phyloP scores from a whole-genome alignment of 92 coral and sea anemone species.

The Phenganax subtilis region DNA sequence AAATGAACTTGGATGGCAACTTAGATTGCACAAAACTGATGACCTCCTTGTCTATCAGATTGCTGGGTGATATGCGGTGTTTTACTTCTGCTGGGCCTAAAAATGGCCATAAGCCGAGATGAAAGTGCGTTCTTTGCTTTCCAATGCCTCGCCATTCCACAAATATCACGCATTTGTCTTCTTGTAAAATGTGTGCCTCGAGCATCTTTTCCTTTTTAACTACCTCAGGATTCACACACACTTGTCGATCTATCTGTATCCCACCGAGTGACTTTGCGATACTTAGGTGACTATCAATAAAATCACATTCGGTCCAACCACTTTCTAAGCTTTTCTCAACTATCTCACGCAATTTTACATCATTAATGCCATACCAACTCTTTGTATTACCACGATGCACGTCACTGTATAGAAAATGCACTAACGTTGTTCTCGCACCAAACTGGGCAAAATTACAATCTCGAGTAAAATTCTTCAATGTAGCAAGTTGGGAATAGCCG shows the following conservation, averaged over 20 bases:
- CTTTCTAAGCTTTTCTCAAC: not conserved
- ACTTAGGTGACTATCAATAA: conserved; percentile 23
- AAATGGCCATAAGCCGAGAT: conserved; percentile 27
- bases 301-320: conserved; percentile 37
- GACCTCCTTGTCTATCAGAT: conserved; percentile 53
- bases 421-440: conserved; percentile 49
- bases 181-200: not conserved
- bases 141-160: conserved; percentile 40
- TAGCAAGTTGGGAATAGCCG: conserved; percentile 58
- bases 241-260: conserved; percentile 13
- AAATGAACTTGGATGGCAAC: conserved; percentile 53
- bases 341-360: conserved; percentile 6
- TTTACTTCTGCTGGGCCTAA: conserved; percentile 58
- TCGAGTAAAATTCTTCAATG: conserved; percentile 54
- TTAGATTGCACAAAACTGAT: conserved; percentile 16
- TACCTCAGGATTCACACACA: conserved; percentile 39
- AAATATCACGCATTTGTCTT: conserved; percentile 35
- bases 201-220: not conserved
- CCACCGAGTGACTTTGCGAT: conserved; percentile 12
- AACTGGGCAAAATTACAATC: conserved; percentile 50
- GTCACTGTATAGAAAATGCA: conserved; percentile 71
- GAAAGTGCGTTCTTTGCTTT: conserved; percentile 11
- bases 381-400: conserved; percentile 50
- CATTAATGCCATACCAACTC: conserved; percentile 14
- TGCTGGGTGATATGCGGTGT: conserved; percentile 58